A percentile compares a stretch with the other conserved stretches of the same genome.
Evolutionary conservation across 2,888 invertebrate species (phyloP).

Genomic region (Agriopis aurantiaria): DNA sequence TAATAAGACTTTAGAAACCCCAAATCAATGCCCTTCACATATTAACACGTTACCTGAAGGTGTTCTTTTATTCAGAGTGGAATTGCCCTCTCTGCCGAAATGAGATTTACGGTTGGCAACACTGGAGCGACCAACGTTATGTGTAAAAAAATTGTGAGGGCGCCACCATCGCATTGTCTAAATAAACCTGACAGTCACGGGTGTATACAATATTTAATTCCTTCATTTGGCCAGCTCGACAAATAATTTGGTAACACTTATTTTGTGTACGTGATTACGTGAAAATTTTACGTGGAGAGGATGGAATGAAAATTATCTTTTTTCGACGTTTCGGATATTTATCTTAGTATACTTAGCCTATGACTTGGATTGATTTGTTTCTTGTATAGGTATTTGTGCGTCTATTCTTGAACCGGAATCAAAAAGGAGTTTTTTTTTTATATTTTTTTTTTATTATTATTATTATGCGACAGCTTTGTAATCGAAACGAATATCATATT

Average conservation of each 20-base stretch:
- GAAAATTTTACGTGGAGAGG: constrained; percentile 34
- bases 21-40: constrained; percentile 36
- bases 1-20: neutral
- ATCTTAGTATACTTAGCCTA: too few species aligned
- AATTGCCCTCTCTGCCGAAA: constrained; percentile 40
- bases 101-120: constrained; percentile 43
- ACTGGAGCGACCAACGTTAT: constrained; percentile 9
- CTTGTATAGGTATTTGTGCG: constrained; percentile 7
- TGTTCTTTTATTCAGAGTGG: constrained; percentile 37
- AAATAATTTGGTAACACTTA: constrained; percentile 34
- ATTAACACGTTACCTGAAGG: constrained; percentile 33
- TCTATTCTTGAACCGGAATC: neutral
- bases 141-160: neutral
- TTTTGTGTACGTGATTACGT: constrained; percentile 43
- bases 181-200: neutral
- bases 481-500: too few species aligned
- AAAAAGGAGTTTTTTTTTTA: too few species aligned
- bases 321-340: constrained; percentile 21
- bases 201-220: neutral
- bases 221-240: neutral
- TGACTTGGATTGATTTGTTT: constrained; percentile 4
- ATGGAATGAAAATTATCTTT: constrained; percentile 1
- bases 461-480: too few species aligned
- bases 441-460: too few species aligned
- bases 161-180: neutral